Conservation (phyloP, 2,888 invertebrate species). For the Aporophyla nigra region DNA sequence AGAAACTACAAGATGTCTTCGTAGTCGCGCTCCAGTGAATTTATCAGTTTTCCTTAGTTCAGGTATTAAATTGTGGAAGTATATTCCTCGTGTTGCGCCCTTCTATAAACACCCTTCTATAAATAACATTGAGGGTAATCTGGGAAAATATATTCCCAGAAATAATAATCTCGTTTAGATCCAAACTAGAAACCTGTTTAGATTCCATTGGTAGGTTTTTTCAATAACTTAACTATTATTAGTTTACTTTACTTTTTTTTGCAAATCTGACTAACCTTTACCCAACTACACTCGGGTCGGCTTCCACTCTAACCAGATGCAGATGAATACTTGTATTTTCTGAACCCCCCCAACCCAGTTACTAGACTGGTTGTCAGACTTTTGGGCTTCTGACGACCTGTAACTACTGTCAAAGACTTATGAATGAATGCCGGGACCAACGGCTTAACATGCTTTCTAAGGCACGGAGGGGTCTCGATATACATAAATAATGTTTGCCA, state of each 20-base stretch:
- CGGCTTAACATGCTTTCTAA: background rate
- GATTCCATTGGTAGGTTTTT: background rate
- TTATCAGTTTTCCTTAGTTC: constrained; percentile 48
- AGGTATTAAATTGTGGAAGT: constrained; percentile 44
- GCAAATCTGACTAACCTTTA: background rate
- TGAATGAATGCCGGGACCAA: background rate
- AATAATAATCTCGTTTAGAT: constrained; percentile 39
- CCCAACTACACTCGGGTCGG: background rate
- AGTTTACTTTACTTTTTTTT: no score
- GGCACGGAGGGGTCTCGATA: background rate
- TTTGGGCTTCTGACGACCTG: background rate
- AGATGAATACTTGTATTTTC: background rate
- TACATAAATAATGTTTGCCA: background rate
- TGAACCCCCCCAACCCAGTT: background rate
- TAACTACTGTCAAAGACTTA: background rate
- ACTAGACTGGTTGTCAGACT: no score
- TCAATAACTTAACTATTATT: constrained; percentile 3
- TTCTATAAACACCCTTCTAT: constrained; percentile 60
- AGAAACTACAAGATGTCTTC: constrained; percentile 27
- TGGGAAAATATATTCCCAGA: constrained; percentile 44
- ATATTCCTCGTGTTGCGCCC: constrained; percentile 36
- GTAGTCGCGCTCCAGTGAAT: constrained; percentile 37
- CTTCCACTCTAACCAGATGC: background rate
- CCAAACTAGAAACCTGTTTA: constrained; percentile 21
- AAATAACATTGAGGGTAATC: constrained; percentile 52